Evolutionary conservation across 2,888 invertebrate species (phyloP), one percentile per base, ranked within the genome.

Genomic region (Drosophila limbata): DNA sequence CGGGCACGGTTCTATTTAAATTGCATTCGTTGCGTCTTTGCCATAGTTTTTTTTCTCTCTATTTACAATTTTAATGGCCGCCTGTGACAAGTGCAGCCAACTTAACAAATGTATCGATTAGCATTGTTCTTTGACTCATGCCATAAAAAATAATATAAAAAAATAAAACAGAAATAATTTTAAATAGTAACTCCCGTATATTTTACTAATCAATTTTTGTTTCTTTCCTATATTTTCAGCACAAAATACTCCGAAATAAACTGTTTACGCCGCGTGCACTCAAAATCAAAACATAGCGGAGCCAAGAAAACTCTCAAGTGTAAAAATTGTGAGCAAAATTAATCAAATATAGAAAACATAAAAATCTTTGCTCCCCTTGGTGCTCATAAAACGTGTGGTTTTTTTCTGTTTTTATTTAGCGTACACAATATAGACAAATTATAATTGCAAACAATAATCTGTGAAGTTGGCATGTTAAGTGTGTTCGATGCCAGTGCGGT

Each of bases 401-500:
- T n/a, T 40, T 17, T 42, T 40, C 25, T 51, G 44, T 33, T 51
- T 56, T 56, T n/a, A 35, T 25, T 56, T 56, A 45, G n/a, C 15
- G 8, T 35, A 45, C 11, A 33, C 37, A 21, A 45, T 37, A 52
- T 33, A 35, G 47, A 72, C 57, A 42, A 61, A 62, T 72, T 63
- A 59, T 19, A 67, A 68, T 52, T 63, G 67, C 51, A 73, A 69
- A 73, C 69, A 64, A 59, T 65, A 62, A 45, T 59, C 37, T 52
- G 74, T 69, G 79, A 65, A 73, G 84, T 77, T 91, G 92, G 93
- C 91, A 93, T 93, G 93, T 92, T 93, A 89, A 91, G 92, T 91
- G 92, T 90, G 90, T 91, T 91, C 84, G 90, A 90, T 89, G 85
- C 88, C 94, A 94, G 94, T 95, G 94, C 94, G 95, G 94, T 94